phyloP scores from a whole-genome alignment of 1,140 invertebrate species.

The Drosophila kohkoa region DNA sequence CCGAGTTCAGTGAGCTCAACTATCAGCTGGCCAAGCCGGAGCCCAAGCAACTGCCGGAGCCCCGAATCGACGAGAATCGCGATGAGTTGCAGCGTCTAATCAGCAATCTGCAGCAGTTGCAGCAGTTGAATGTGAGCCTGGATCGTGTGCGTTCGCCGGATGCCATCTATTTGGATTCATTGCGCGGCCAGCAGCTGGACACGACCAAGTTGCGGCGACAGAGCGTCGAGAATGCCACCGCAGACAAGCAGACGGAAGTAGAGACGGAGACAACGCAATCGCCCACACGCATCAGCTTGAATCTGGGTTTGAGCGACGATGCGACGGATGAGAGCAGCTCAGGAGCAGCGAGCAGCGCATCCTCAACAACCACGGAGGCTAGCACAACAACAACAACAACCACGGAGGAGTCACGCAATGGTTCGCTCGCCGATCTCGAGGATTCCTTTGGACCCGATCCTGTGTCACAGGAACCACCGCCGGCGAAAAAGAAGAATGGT shows the following conservation, averaged over 20 bases:
- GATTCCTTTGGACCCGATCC: constrained; percentile 90
- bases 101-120: constrained; percentile 77
- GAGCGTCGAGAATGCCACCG: constrained; percentile 47
- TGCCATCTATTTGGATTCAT: constrained; percentile 65
- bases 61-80: constrained; percentile 29
- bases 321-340: constrained; percentile 11
- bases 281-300: constrained; percentile 60
- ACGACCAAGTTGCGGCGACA: constrained; percentile 64
- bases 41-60: not conserved
- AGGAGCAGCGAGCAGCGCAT: not conserved
- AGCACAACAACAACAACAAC: constrained; percentile 36
- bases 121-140: constrained; percentile 84
- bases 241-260: constrained; percentile 4
- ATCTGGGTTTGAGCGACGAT: constrained; percentile 42
- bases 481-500: constrained; percentile 89
- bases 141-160: constrained; percentile 70
- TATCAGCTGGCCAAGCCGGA: constrained; percentile 78
- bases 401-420: constrained; percentile 73
- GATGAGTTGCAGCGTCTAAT: constrained; percentile 81
- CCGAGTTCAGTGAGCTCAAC: constrained; percentile 78
- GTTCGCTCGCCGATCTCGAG: constrained; percentile 87
- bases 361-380: constrained; percentile 19
- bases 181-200: constrained; percentile 49
- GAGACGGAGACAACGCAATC: constrained; percentile 47
- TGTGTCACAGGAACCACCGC: constrained; percentile 86